Evolutionary conservation across 2,113 vertebrate species (phyloP).

Genomic region (Ptilorrhoa leucosticta): DNA sequence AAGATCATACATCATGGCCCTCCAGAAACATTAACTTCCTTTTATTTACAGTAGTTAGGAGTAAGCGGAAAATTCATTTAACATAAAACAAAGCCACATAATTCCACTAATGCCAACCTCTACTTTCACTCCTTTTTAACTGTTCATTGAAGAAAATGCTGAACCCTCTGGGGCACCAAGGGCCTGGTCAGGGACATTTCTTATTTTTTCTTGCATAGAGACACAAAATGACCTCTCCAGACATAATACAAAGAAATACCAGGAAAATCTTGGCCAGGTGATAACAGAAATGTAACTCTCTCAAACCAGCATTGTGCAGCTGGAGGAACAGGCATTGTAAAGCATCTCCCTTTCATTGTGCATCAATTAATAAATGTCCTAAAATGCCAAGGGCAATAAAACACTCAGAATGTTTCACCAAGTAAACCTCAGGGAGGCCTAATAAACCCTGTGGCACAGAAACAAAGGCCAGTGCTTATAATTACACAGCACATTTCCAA

Average conservation of each 20-base stretch:
- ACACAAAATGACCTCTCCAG: neutral
- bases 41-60: constrained; percentile 10
- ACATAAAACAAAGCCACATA: neutral
- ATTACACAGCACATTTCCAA: neutral
- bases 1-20: constrained; percentile 2
- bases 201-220: neutral
- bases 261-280: neutral
- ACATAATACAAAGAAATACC: neutral
- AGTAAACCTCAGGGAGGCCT: neutral
- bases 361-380: neutral
- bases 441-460: neutral
- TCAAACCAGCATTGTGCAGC: neutral
- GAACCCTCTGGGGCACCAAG: neutral
- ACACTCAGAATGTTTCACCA: neutral
- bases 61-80: constrained; percentile 6
- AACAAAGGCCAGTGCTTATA: neutral
- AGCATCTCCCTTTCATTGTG: neutral
- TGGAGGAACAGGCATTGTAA: neutral
- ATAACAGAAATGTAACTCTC: neutral
- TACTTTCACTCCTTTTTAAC: constrained; percentile 27
- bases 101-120: neutral
- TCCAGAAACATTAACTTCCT: constrained; percentile 50
- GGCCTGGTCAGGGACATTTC: neutral
- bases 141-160: constrained; percentile 39
- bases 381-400: neutral